These are phyloP conservation scores for Holcopasites calliopsidis DNA, from an alignment of 1,140 invertebrate genomes.

Conservation along the genomic window DNA sequence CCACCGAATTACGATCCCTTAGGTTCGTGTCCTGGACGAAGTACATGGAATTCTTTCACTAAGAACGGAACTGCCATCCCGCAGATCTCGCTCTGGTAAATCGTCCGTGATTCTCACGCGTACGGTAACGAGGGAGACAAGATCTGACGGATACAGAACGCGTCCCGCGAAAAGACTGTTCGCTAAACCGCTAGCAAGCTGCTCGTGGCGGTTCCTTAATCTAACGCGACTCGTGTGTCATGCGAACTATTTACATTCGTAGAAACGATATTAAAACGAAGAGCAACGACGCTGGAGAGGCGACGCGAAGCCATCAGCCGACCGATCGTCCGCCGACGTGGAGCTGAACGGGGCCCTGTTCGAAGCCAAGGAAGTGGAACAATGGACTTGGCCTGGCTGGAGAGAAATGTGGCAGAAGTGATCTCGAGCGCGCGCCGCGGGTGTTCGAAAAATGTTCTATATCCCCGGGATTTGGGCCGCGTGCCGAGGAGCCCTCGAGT, in stretches of 20 bases:
- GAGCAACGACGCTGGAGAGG: constrained; percentile 9
- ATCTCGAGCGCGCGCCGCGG: neutral
- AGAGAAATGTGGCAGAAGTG: neutral
- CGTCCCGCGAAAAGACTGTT: neutral
- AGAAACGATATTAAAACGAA: constrained; percentile 42
- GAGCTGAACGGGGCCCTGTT: neutral
- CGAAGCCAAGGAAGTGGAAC: neutral
- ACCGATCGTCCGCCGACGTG: no score
- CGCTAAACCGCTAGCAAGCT: neutral
- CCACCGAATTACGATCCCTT: neutral
- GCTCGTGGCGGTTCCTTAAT: neutral
- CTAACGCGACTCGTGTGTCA: constrained; percentile 14
- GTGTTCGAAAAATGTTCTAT: neutral
- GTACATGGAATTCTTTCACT: neutral
- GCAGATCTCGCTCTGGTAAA: neutral
- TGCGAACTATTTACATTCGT: constrained; percentile 39
- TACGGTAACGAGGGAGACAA: neutral
- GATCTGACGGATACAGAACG: neutral
- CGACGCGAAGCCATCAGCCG: neutral
- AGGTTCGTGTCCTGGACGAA: constrained; percentile 6
- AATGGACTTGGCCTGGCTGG: neutral
- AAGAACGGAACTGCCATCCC: neutral
- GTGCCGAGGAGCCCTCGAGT: neutral
- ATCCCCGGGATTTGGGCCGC: neutral
- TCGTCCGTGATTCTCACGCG: no score